phyloP scores from a whole-genome alignment of 2,888 invertebrate species.

The Drosophila setosimentum region DNA sequence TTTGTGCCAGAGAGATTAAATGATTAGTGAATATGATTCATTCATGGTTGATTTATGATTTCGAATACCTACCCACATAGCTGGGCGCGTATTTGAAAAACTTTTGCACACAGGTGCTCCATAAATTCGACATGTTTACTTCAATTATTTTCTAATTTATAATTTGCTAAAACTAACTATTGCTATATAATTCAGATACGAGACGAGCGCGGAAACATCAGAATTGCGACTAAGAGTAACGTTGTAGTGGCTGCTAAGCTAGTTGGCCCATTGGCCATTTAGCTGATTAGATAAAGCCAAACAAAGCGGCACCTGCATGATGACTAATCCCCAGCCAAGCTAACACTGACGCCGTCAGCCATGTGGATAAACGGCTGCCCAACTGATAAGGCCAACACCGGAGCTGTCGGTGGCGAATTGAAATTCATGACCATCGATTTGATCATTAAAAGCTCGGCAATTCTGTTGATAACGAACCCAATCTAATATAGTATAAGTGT shows the following conservation, averaged over 20 bases:
- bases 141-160: slow-evolving; percentile 24
- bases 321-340: slow-evolving; percentile 39
- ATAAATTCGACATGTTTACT: slow-evolving; percentile 64
- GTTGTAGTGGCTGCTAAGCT: slow-evolving; percentile 1
- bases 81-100: slow-evolving; percentile 80
- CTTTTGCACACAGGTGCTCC: slow-evolving; percentile 68
- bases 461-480: slow-evolving; percentile 16
- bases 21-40: not conserved
- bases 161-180: slow-evolving; percentile 5
- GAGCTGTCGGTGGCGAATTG: not conserved
- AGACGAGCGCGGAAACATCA: slow-evolving; percentile 16
- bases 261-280: not conserved
- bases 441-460: slow-evolving; percentile 1
- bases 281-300: slow-evolving; percentile 45
- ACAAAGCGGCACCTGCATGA: slow-evolving; percentile 51
- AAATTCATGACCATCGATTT: slow-evolving; percentile 13
- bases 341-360: slow-evolving; percentile 2
- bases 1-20: not conserved
- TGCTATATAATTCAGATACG: not conserved
- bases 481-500: slow-evolving; percentile 30
- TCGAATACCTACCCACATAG: slow-evolving; percentile 71
- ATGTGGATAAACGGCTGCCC: slow-evolving; percentile 40
- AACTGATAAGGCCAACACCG: slow-evolving; percentile 22
- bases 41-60: not conserved
- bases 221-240: slow-evolving; percentile 21